These are phyloP conservation scores for Brachyhypopomus gauderio DNA, from an alignment of 2,113 vertebrate genomes.

Conservation along the genomic window DNA sequence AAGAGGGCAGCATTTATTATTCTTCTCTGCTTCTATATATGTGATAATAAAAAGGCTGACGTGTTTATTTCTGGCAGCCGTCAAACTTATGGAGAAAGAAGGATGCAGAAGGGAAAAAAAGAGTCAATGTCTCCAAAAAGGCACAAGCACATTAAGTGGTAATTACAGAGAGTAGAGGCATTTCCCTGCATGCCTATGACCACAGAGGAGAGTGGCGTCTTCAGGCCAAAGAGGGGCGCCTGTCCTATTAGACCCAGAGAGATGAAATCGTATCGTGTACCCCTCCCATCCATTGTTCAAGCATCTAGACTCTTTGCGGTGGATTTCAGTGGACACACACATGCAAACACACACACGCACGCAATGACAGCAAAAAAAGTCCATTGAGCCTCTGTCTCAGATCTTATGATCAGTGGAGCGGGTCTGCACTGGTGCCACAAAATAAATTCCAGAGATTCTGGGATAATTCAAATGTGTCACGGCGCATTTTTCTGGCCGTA, in stretches of 20 bases:
- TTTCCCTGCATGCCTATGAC: conserved; percentile 61
- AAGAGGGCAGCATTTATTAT: conserved; percentile 61
- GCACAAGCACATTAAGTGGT: conserved; percentile 72
- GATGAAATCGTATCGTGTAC: conserved; percentile 69
- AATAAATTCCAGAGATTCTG: conserved; percentile 79
- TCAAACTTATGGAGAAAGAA: conserved; percentile 55
- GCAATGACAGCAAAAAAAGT: conserved; percentile 50
- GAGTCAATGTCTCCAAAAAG: conserved; percentile 60
- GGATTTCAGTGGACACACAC: conserved; percentile 13
- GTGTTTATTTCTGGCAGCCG: conserved; percentile 70
- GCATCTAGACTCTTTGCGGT: conserved; percentile 35
- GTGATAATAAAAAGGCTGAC: conserved; percentile 72
- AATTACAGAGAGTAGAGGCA: conserved; percentile 73
- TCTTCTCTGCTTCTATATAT: conserved; percentile 69
- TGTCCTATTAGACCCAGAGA: conserved; percentile 65
- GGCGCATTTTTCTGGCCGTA: conserved; percentile 71
- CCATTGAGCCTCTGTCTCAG: conserved; percentile 61
- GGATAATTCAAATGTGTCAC: conserved; percentile 77
- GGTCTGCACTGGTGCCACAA: conserved; percentile 73
- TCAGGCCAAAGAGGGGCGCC: conserved; percentile 67
- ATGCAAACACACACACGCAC: conserved; percentile 23
- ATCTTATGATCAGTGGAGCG: conserved; percentile 60
- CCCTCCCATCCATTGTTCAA: conserved; percentile 47
- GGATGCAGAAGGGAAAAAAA: conserved; percentile 54
- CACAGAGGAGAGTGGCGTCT: conserved; percentile 69